Percentiles rank a stretch among this genome's conserved stretches.
Conservation (phyloP, 1,140 invertebrate genomes). For the Dreissena rostriformis region DNA sequence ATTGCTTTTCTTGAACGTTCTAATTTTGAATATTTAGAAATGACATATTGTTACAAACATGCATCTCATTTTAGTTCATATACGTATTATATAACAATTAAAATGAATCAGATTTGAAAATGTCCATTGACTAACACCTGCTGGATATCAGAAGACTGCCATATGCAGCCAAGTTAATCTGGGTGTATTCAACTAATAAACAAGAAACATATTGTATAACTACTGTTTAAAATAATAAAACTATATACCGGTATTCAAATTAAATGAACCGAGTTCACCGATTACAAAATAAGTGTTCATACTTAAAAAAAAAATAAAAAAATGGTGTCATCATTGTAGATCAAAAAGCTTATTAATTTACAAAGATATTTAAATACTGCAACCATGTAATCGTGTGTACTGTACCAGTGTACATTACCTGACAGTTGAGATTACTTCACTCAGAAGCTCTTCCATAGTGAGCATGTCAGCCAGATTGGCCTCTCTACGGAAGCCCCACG, state of each 20-base stretch:
- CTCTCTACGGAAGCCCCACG: constrained; percentile 85
- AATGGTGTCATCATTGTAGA: too few relatives aligned
- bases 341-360: too few relatives aligned
- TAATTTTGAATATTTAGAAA: neutral
- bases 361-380: neutral
- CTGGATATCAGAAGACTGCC: too few relatives aligned
- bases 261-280: neutral
- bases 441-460: constrained; percentile 88
- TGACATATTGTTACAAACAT: too few relatives aligned
- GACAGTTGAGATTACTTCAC: constrained; percentile 89
- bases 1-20: neutral
- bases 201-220: too few relatives aligned
- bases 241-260: neutral
- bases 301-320: too few relatives aligned
- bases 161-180: too few relatives aligned
- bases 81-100: too few relatives aligned
- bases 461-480: constrained; percentile 87
- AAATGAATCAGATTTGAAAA: too few relatives aligned
- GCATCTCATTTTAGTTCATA: too few relatives aligned
- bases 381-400: neutral
- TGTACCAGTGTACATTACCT: constrained; percentile 57
- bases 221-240: neutral
- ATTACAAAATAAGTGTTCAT: neutral
- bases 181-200: too few relatives aligned
- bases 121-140: too few relatives aligned